phyloP scores from a whole-genome alignment of 1,140 invertebrate species.

The Drosophila murphyi region DNA sequence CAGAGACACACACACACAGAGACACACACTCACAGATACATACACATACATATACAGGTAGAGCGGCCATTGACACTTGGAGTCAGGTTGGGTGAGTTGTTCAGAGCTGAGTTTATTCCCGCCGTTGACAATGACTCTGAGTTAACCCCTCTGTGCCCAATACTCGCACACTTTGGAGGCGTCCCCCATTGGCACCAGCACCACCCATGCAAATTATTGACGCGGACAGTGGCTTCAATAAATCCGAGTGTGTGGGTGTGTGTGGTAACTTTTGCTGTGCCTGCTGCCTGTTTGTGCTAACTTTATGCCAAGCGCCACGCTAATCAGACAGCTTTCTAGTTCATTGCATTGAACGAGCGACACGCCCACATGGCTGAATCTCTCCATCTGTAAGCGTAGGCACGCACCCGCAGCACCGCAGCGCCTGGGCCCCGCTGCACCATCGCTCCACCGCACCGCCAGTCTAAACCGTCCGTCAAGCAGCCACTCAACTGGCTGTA shows the following conservation, averaged over 20 bases:
- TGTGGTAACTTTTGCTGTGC: slow-evolving; percentile 65
- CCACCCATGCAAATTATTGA: slow-evolving; percentile 77
- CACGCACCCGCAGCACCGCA: background rate
- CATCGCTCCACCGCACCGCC: slow-evolving; percentile 11
- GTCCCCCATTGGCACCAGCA: too few species aligned
- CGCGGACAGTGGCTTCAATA: slow-evolving; percentile 74
- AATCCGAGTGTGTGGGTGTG: slow-evolving; percentile 54
- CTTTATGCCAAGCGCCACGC: slow-evolving; percentile 63
- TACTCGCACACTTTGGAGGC: too few species aligned
- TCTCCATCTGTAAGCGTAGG: slow-evolving; percentile 12
- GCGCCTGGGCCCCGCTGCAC: background rate
- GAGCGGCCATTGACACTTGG: slow-evolving; percentile 67
- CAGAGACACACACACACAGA: slow-evolving; percentile 19
- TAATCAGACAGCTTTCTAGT: slow-evolving; percentile 82
- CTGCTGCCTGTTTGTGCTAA: slow-evolving; percentile 25
- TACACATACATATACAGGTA: slow-evolving; percentile 37
- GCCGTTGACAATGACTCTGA: slow-evolving; percentile 28
- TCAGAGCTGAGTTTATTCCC: slow-evolving; percentile 37
- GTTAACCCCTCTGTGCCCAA: slow-evolving; percentile 30
- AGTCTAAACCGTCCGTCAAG: slow-evolving; percentile 48
- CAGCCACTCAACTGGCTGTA: slow-evolving; percentile 66
- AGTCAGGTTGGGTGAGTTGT: slow-evolving; percentile 47
- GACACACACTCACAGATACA: background rate
- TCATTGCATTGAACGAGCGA: slow-evolving; percentile 68
- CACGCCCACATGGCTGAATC: slow-evolving; percentile 40